phyloP scores from a whole-genome alignment of 2,888 invertebrate species.

The Xanthia icteritia region DNA sequence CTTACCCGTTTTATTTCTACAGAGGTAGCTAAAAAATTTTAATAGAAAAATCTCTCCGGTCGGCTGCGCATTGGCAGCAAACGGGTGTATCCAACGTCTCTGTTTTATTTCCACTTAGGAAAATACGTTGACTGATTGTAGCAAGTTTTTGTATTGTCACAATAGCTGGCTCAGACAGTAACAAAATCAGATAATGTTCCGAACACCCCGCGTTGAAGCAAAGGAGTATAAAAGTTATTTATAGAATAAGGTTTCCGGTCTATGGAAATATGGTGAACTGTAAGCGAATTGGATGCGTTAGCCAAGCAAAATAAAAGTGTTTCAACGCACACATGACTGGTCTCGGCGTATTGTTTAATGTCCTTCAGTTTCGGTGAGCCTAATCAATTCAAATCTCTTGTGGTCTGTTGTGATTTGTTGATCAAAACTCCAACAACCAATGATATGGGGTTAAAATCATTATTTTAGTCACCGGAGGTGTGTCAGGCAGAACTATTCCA shows the following conservation, averaged over 20 bases:
- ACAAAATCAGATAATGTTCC: conserved; percentile 47
- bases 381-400: conserved; percentile 17
- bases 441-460: neutral
- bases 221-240: conserved; percentile 59
- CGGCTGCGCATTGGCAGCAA: conserved; percentile 36
- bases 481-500: conserved; percentile 10
- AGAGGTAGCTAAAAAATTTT: conserved; percentile 1
- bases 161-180: conserved; percentile 21
- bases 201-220: conserved; percentile 44
- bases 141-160: conserved; percentile 36
- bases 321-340: conserved; percentile 31
- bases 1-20: conserved; percentile 5
- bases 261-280: conserved; percentile 53
- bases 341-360: conserved; percentile 25
- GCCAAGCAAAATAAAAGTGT: conserved; percentile 50
- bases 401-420: neutral
- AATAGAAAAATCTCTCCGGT: conserved; percentile 21
- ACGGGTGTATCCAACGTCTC: conserved; percentile 26
- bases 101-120: conserved; percentile 32
- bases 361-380: conserved; percentile 13
- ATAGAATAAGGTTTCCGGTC: conserved; percentile 63
- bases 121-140: conserved; percentile 44
- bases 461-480: conserved; percentile 7
- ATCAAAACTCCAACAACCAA: neutral
- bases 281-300: conserved; percentile 38